Evolutionary conservation across 1,140 invertebrate species (phyloP), one percentile per base, ranked within the genome.

Genomic region (Sesamia nonagrioides): DNA sequence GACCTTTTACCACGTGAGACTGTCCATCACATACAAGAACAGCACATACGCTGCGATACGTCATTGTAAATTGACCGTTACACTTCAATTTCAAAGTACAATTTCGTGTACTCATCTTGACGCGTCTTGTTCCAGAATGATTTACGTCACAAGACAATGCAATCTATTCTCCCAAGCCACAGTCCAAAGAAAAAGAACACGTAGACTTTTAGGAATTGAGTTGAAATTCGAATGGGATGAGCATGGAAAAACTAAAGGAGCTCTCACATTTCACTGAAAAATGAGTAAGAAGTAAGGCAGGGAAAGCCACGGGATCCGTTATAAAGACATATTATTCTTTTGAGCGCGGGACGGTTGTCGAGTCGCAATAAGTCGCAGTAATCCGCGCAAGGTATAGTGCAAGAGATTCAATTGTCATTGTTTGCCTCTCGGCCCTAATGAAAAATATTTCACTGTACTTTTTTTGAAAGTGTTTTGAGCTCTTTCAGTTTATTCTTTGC

Each of bases 321-420:
- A 93, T 93, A 94, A 93, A 94, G 92, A 94, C 91, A 92, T 93
- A 94, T 94, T 94, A 94, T 93, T 94, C 92, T 92, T 94, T 93
- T 91, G 92, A 94, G 88, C 80, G 74, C 87, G 84, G 84, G 90
- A 86, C 86, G 87, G 88, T 91, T 89, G 89, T 84, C 80, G 88
- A 84, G 84, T 80, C 86, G 90, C 89, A 91, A 92, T 93, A 93
- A 93, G 91, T 89, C 89, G 80, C 77, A 87, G 88, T 93, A 92
- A 94, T 94, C 91, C 89, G 72, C 69, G 81, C 82, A 91, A 92
- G 92, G 91, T 93, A 89, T 85, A 85, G 78, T 75, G 76, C 78
- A 21, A 78, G 82, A 82, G 79, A 90, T 92, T 88, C 92, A 91
- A 91, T 93, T 90, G 90, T 94, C 91, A 89, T 93, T 94, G 91